Conservation (phyloP, 2,797 vertebrate genomes). For the Pantherophis vulpinus region DNA sequence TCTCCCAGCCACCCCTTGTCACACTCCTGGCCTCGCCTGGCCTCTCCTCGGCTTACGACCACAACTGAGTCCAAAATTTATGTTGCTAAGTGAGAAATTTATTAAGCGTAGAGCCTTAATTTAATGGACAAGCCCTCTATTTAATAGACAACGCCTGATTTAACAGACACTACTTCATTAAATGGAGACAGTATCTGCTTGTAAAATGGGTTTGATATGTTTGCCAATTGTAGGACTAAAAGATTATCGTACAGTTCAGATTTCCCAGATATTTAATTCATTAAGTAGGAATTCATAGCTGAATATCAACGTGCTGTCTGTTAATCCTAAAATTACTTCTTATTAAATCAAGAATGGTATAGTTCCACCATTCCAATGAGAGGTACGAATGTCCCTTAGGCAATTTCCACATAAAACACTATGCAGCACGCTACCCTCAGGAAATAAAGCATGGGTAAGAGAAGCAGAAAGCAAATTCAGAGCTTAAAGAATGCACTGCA, state of each 20-base stretch:
- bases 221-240: conserved; percentile 10
- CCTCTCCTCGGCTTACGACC: too few relatives aligned
- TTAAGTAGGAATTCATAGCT: conserved; percentile 35
- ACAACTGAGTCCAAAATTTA: too few relatives aligned
- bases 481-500: neutral
- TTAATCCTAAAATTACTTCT: neutral
- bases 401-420: neutral
- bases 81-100: too few relatives aligned
- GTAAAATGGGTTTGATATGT: neutral
- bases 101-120: neutral
- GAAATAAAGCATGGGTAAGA: neutral
- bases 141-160: neutral
- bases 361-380: neutral
- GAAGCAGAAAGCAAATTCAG: neutral
- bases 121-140: neutral
- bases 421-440: neutral
- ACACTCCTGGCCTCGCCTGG: too few relatives aligned
- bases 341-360: neutral
- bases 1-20: too few relatives aligned
- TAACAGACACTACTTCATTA: neutral
- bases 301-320: neutral
- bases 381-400: neutral
- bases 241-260: conserved; percentile 21
- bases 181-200: neutral
- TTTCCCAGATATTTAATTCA: conserved; percentile 37